These are phyloP conservation scores for Bufo bufo DNA, from an alignment of 2,113 vertebrate genomes.

Conservation along the genomic window DNA sequence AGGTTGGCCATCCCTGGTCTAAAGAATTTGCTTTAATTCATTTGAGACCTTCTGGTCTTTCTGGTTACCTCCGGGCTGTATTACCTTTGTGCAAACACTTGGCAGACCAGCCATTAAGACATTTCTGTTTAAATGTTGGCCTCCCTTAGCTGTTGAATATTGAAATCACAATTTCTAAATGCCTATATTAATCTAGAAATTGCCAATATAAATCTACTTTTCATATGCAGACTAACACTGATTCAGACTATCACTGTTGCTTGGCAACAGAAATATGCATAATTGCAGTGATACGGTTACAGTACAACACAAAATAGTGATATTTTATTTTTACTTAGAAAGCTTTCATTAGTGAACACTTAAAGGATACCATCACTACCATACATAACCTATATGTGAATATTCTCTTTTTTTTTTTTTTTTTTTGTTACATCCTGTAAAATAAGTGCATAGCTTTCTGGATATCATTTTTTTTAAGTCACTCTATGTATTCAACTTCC, in stretches of 20 bases:
- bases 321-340: not conserved
- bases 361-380: not conserved
- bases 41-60: too few relatives aligned
- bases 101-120: not conserved
- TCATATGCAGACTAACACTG: slow-evolving; percentile 32
- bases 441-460: too few relatives aligned
- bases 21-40: too few relatives aligned
- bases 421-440: too few relatives aligned
- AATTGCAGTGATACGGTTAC: slow-evolving; percentile 27
- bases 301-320: slow-evolving; percentile 15
- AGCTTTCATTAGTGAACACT: slow-evolving; percentile 22
- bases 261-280: slow-evolving; percentile 53
- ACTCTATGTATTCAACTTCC: too few relatives aligned
- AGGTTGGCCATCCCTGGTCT: too few relatives aligned
- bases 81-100: not conserved
- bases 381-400: too few relatives aligned
- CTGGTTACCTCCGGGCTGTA: too few relatives aligned
- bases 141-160: slow-evolving; percentile 13
- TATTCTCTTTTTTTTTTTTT: too few relatives aligned
- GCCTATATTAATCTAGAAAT: slow-evolving; percentile 48
- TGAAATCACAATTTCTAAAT: slow-evolving; percentile 12
- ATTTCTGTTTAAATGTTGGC: not conserved
- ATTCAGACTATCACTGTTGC: slow-evolving; percentile 43
- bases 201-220: slow-evolving; percentile 48
- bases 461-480: too few relatives aligned